Percentiles rank a stretch among this genome's conserved stretches.
These are phyloP conservation scores for Bufotes viridis DNA, from an alignment of 2,797 vertebrate genomes.

Conservation along the genomic window DNA sequence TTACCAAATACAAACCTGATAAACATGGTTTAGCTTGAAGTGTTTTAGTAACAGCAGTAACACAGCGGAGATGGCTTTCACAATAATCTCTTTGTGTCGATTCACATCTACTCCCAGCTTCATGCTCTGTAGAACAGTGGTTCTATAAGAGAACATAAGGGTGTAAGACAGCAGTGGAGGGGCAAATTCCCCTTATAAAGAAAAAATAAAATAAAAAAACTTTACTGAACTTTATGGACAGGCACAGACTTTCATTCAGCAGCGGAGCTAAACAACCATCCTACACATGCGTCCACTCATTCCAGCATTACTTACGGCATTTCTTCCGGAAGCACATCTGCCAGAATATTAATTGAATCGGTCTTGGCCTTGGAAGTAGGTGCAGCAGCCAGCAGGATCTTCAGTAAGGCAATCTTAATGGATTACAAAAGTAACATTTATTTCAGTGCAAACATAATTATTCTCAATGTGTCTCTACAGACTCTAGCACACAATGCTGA, in stretches of 20 bases:
- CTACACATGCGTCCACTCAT: not conserved
- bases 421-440: not conserved
- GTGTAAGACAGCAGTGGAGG: not conserved
- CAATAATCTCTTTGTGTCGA: constrained; percentile 97
- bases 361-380: constrained; percentile 99
- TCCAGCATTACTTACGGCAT: constrained; percentile 90
- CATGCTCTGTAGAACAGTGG: constrained; percentile 97
- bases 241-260: not conserved
- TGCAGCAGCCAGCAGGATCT: constrained; percentile 94
- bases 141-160: constrained; percentile 73
- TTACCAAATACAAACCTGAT: constrained; percentile 81
- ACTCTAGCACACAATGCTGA: not conserved
- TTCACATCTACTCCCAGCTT: constrained; percentile 98
- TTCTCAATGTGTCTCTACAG: not conserved
- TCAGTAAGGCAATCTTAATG: constrained; percentile 90
- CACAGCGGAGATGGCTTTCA: constrained; percentile 96
- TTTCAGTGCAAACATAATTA: not conserved
- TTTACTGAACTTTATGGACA: not conserved
- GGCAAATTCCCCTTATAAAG: not conserved
- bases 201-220: constrained; percentile 20
- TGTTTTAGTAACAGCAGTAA: constrained; percentile 95
- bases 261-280: not conserved
- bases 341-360: constrained; percentile 97
- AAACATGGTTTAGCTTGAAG: constrained; percentile 98
- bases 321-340: constrained; percentile 94